These are phyloP conservation scores for Poecile atricapillus DNA, from an alignment of 2,113 vertebrate species.

Conservation along the genomic window DNA sequence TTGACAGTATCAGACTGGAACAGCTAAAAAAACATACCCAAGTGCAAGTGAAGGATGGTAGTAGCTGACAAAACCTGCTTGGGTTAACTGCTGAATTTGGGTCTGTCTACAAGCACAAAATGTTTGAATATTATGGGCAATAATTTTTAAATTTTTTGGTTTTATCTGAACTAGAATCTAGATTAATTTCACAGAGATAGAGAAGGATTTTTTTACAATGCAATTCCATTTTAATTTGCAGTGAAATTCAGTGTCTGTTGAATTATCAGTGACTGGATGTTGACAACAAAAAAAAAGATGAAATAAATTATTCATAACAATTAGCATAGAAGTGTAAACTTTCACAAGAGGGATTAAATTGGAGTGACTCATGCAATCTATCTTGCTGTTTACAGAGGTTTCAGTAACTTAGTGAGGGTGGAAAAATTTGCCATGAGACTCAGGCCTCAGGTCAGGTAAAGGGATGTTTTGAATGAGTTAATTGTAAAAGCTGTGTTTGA, in stretches of 20 bases:
- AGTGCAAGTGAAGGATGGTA: not conserved
- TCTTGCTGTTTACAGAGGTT: not conserved
- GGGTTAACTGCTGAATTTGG: not conserved
- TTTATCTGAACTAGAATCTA: not conserved
- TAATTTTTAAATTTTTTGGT: not conserved
- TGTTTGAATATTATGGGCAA: not conserved
- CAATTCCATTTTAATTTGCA: not conserved
- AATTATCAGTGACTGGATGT: not conserved
- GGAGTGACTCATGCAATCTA: not conserved
- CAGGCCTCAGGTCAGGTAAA: not conserved
- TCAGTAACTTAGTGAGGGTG: not conserved
- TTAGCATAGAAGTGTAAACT: not conserved
- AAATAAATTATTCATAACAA: conserved; percentile 25
- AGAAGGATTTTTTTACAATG: not conserved
- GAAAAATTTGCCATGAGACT: not conserved
- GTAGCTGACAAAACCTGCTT: not conserved
- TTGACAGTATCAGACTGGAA: not conserved
- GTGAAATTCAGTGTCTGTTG: not conserved
- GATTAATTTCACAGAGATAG: not conserved
- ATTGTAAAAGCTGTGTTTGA: not conserved
- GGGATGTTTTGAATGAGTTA: not conserved
- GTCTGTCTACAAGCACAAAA: not conserved
- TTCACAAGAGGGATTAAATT: conserved; percentile 6
- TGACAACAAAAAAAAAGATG: not conserved
- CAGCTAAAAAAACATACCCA: not conserved